phyloP scores from a whole-genome alignment of 2,888 invertebrate species.

The Drosophila picticornis region DNA sequence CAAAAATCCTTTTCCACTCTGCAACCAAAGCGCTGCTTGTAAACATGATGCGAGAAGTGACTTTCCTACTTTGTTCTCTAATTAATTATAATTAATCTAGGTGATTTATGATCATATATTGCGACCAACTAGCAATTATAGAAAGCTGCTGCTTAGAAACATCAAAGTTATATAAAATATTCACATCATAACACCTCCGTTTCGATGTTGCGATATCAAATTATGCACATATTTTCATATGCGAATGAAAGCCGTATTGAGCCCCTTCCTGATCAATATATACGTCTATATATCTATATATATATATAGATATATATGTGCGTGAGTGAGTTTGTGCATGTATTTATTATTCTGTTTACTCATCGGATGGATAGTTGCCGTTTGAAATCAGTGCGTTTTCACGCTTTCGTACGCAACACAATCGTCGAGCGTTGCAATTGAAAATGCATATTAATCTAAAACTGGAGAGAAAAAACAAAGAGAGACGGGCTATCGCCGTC shows the following conservation, averaged over 20 bases:
- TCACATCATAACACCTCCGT: not conserved
- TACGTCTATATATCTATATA: not conserved
- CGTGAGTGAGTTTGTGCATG: not conserved
- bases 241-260: not conserved
- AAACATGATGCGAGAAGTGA: not conserved
- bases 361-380: conserved; percentile 36
- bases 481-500: not conserved
- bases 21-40: not conserved
- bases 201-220: not conserved
- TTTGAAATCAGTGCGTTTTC: conserved; percentile 52
- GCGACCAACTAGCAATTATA: not conserved
- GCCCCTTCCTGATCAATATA: not conserved
- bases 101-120: not conserved
- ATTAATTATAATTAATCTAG: too few species aligned
- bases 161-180: not conserved
- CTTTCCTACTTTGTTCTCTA: not conserved
- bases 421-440: conserved; percentile 22
- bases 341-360: conserved; percentile 12
- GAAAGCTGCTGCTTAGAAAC: not conserved
- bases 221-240: not conserved
- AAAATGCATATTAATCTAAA: conserved; percentile 11
- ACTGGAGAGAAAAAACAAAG: not conserved
- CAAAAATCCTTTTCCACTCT: not conserved
- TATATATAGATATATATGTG: not conserved
- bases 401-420: conserved; percentile 62